phyloP scores from a whole-genome alignment of 1,140 invertebrate species.

The Dreissena rostriformis region DNA sequence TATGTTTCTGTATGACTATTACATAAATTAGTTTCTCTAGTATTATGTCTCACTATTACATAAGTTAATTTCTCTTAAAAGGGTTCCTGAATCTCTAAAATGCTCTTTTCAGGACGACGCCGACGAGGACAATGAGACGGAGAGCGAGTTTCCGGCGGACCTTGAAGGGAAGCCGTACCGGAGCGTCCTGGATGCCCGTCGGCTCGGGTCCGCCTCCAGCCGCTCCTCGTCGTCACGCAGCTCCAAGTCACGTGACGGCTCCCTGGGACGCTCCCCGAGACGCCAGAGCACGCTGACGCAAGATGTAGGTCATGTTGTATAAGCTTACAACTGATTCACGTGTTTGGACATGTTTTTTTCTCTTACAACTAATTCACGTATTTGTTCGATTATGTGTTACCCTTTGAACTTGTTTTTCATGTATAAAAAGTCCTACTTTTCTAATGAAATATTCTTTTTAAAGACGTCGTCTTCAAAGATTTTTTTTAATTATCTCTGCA shows the following conservation, averaged over 20 bases:
- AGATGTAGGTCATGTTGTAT: constrained; percentile 45
- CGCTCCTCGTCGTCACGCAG: constrained; percentile 52
- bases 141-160: constrained; percentile 58
- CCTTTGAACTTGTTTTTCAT: no score
- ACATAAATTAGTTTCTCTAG: no score
- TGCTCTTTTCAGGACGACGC: constrained; percentile 55
- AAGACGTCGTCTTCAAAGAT: no score
- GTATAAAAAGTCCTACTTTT: no score
- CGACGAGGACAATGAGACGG: constrained; percentile 73
- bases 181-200: constrained; percentile 14
- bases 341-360: neutral
- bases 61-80: no score
- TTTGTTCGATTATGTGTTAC: no score
- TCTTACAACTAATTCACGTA: neutral
- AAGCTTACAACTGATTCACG: neutral
- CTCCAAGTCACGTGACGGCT: constrained; percentile 44
- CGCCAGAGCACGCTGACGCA: constrained; percentile 51
- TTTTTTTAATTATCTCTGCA: no score
- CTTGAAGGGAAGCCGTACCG: constrained; percentile 37
- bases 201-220: constrained; percentile 44
- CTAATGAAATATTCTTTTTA: no score
- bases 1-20: no score
- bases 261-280: neutral
- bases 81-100: no score
- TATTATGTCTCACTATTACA: no score